These are phyloP conservation scores for Speoplatyrhinus poulsoni DNA, from an alignment of 2,113 vertebrate species.

Conservation along the genomic window DNA sequence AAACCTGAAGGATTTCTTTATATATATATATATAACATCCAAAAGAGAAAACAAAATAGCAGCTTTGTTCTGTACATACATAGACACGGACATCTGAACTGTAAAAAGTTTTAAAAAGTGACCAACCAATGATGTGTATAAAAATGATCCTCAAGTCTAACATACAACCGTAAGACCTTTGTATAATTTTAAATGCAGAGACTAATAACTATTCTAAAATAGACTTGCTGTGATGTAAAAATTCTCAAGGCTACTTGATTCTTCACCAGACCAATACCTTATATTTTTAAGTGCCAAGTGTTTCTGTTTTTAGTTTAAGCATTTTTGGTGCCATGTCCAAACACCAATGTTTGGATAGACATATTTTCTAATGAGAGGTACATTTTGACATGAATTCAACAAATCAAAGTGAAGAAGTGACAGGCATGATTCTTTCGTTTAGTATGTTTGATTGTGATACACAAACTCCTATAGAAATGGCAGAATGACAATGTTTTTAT, in stretches of 20 bases:
- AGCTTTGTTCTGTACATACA: constrained; percentile 98
- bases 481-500: constrained; percentile 22
- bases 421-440: constrained; percentile 11
- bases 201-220: constrained; percentile 75
- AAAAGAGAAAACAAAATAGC: constrained; percentile 95
- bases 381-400: constrained; percentile 6
- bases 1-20: constrained; percentile 89
- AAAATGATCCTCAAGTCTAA: constrained; percentile 88
- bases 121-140: constrained; percentile 91
- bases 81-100: constrained; percentile 95
- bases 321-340: constrained; percentile 39
- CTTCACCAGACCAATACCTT: constrained; percentile 39
- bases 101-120: constrained; percentile 99
- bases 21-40: constrained; percentile 74
- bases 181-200: constrained; percentile 80
- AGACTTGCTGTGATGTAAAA: constrained; percentile 69
- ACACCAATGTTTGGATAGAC: constrained; percentile 29
- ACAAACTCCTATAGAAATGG: neutral
- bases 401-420: constrained; percentile 12
- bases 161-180: constrained; percentile 91
- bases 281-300: constrained; percentile 38
- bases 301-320: constrained; percentile 21
- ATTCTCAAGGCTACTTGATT: constrained; percentile 39
- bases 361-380: constrained; percentile 42
- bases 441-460: constrained; percentile 29